Conservation (phyloP, 64 coral and sea anemone genomes). For the Dendrophyllia cribrosa region DNA sequence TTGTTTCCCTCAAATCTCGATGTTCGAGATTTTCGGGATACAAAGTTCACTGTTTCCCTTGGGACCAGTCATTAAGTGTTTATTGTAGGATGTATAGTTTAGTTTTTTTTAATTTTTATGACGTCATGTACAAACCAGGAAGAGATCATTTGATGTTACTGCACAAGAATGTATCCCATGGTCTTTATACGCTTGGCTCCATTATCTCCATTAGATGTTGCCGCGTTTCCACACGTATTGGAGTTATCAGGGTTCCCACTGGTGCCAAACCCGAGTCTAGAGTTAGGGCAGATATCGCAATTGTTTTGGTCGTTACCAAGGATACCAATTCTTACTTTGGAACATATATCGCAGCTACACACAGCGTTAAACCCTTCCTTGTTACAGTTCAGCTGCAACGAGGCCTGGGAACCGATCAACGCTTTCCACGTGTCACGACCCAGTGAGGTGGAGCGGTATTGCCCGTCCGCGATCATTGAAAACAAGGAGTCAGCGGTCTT, state of each 20-base stretch:
- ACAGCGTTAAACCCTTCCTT: slow-evolving; percentile 60
- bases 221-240: slow-evolving; percentile 13
- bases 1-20: too few species aligned
- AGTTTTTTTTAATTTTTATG: too few species aligned
- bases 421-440: slow-evolving; percentile 37
- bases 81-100: too few species aligned
- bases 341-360: neutral
- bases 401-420: slow-evolving; percentile 1
- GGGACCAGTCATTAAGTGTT: too few species aligned
- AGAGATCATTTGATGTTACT: neutral
- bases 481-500: slow-evolving; percentile 26
- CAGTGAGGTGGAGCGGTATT: neutral
- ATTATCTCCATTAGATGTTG: too few species aligned
- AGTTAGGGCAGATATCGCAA: neutral
- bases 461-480: slow-evolving; percentile 43
- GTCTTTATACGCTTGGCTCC: neutral
- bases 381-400: slow-evolving; percentile 55
- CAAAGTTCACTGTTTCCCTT: too few species aligned
- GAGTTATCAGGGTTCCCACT: neutral
- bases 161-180: slow-evolving; percentile 48
- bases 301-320: slow-evolving; percentile 4
- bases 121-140: too few species aligned
- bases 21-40: too few species aligned
- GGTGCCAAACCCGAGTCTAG: slow-evolving; percentile 26
- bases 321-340: slow-evolving; percentile 25